Percentiles rank a stretch among this genome's conserved stretches.
Evolutionary conservation across 2,888 invertebrate species (phyloP).

Genomic region (Luperina nickerlii): DNA sequence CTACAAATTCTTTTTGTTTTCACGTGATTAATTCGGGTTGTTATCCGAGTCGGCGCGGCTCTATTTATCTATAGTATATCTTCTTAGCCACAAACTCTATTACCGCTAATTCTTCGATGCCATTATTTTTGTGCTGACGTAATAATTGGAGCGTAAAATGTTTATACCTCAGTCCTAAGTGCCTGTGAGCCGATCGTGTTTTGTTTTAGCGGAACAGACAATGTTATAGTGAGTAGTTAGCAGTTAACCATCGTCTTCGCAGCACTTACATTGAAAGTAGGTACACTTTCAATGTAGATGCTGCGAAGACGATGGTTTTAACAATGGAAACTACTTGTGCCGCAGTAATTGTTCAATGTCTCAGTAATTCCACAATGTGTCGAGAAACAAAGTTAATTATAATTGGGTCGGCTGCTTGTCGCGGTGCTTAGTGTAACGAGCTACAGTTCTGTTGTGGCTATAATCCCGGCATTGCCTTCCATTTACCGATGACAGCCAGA

Average conservation of each 20-base stretch:
- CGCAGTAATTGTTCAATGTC: conserved; percentile 32
- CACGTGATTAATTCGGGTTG: conserved; percentile 29
- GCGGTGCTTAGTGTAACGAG: conserved; percentile 47
- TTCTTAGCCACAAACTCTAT: conserved; percentile 52
- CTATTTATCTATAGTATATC: conserved; percentile 52
- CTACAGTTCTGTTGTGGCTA: conserved; percentile 60
- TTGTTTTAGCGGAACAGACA: conserved; percentile 9
- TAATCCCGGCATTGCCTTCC: conserved; percentile 69
- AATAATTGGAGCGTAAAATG: conserved; percentile 33
- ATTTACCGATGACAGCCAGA: conserved; percentile 59
- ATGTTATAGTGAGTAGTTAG: background rate
- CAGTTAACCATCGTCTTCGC: too few relatives aligned
- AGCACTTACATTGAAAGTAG: too few relatives aligned
- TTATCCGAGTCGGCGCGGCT: conserved; percentile 3
- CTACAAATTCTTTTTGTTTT: conserved; percentile 34
- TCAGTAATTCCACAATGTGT: conserved; percentile 33
- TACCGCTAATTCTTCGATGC: conserved; percentile 47
- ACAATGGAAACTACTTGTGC: conserved; percentile 6
- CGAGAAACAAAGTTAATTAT: conserved; percentile 52
- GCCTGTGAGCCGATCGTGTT: conserved; percentile 11
- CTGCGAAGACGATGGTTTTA: background rate
- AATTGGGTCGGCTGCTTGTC: conserved; percentile 56
- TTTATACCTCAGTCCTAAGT: conserved; percentile 23
- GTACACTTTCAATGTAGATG: background rate
- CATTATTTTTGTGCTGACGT: conserved; percentile 58